Conservation (phyloP, 2,113 vertebrate genomes). For the Neotoma lepida region DNA sequence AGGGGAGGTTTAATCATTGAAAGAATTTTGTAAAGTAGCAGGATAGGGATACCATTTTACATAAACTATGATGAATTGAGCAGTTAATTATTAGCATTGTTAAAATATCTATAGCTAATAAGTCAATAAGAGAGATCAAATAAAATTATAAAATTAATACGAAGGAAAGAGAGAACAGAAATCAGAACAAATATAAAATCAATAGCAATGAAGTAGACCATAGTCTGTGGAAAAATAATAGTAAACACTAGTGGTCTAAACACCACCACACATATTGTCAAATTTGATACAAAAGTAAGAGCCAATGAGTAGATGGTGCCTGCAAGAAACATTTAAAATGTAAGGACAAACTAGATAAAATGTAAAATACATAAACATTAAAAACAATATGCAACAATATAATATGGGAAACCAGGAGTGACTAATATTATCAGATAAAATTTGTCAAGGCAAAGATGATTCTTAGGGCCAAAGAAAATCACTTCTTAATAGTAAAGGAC, state of each 20-base stretch:
- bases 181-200: background rate
- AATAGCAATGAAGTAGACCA: background rate
- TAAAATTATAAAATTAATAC: background rate
- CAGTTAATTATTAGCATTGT: background rate
- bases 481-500: background rate
- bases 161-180: background rate
- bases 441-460: constrained; percentile 15
- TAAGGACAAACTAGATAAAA: background rate
- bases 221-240: background rate
- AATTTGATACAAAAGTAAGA: background rate
- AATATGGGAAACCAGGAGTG: background rate
- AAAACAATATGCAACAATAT: background rate
- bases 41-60: background rate
- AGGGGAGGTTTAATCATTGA: background rate
- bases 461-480: background rate
- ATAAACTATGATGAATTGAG: background rate
- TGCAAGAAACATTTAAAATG: background rate
- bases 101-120: background rate
- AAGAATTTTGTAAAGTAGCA: background rate
- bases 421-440: constrained; percentile 16
- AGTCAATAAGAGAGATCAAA: background rate
- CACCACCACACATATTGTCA: background rate
- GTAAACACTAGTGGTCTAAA: background rate
- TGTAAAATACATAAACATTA: background rate
- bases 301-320: background rate